phyloP scores from a whole-genome alignment of 2,888 invertebrate species.

The Tryphoninae sp. region DNA sequence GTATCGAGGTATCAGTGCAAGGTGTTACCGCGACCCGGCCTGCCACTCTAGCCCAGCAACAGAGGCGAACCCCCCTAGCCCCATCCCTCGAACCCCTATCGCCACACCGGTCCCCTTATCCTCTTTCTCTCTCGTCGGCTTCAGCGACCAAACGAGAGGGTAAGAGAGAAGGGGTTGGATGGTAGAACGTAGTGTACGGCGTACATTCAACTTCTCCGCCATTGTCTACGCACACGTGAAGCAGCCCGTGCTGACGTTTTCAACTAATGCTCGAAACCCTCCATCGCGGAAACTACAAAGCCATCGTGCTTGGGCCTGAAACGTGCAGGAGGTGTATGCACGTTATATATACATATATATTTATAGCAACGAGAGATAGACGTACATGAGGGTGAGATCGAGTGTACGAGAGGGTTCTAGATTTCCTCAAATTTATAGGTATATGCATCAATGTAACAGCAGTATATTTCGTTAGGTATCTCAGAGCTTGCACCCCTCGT shows the following conservation, averaged over 20 bases:
- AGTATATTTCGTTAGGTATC: constrained; percentile 50
- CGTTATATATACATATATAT: neutral
- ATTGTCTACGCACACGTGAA: constrained; percentile 73
- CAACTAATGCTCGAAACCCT: constrained; percentile 63
- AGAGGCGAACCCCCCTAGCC: constrained; percentile 40
- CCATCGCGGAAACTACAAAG: constrained; percentile 60
- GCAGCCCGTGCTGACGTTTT: constrained; percentile 70
- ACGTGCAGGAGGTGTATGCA: constrained; percentile 10
- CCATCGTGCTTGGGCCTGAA: constrained; percentile 55
- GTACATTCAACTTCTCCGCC: constrained; percentile 63
- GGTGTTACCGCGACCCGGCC: constrained; percentile 72
- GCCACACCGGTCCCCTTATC: constrained; percentile 24
- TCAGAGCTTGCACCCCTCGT: constrained; percentile 6
- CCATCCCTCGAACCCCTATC: constrained; percentile 16
- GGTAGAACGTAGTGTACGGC: constrained; percentile 35
- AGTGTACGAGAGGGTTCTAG: constrained; percentile 29
- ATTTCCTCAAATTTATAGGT: constrained; percentile 52
- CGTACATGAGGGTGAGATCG: constrained; percentile 33
- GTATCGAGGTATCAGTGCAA: constrained; percentile 76
- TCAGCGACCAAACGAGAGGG: constrained; percentile 11
- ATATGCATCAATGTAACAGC: constrained; percentile 50
- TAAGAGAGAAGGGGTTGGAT: constrained; percentile 27
- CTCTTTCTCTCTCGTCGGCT: constrained; percentile 42
- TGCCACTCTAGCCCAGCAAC: constrained; percentile 59
- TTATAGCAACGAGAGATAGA: constrained; percentile 30